Evolutionary conservation across 2,888 invertebrate species (phyloP).

Genomic region (Platycheirus rosarum): DNA sequence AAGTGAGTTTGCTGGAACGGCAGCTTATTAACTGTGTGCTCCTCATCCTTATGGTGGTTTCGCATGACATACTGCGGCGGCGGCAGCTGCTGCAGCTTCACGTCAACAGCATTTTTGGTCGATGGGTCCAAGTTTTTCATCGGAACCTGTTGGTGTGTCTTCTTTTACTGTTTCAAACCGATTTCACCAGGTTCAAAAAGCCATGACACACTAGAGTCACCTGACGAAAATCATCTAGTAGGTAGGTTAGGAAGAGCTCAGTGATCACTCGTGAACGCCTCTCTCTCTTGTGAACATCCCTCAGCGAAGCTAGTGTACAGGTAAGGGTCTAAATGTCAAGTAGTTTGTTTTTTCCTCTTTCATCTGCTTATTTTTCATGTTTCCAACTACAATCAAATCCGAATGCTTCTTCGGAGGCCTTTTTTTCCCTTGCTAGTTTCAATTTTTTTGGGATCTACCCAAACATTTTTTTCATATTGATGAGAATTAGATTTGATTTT

Average conservation of each 20-base stretch:
- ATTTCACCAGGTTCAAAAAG: conserved; percentile 84
- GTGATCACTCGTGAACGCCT: too few species aligned
- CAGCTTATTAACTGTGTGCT: conserved; percentile 93
- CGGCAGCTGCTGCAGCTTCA: conserved; percentile 80
- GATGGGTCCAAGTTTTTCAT: conserved; percentile 83
- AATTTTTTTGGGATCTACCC: conserved; percentile 80
- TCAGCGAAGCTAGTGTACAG: conserved; percentile 98
- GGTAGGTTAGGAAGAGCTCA: conserved; percentile 73
- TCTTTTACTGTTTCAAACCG: conserved; percentile 79
- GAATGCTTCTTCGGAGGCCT: conserved; percentile 7
- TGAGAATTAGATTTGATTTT: conserved; percentile 97
- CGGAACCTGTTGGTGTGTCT: conserved; percentile 84
- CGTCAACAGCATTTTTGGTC: conserved; percentile 83
- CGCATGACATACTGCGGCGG: conserved; percentile 84
- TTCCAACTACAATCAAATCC: conserved; percentile 53
- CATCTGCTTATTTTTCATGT: conserved; percentile 47
- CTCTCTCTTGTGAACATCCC: too few species aligned
- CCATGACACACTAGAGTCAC: conserved; percentile 82
- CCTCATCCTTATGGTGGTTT: conserved; percentile 87
- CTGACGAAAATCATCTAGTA: conserved; percentile 81
- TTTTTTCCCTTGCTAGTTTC: conserved; percentile 66
- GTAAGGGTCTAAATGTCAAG: conserved; percentile 84
- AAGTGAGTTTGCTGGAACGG: conserved; percentile 95
- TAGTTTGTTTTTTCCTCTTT: conserved; percentile 47
- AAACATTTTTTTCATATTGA: conserved; percentile 83